Evolutionary conservation across 2,113 vertebrate genomes (phyloP).

Genomic region (Chionodraco myersi): DNA sequence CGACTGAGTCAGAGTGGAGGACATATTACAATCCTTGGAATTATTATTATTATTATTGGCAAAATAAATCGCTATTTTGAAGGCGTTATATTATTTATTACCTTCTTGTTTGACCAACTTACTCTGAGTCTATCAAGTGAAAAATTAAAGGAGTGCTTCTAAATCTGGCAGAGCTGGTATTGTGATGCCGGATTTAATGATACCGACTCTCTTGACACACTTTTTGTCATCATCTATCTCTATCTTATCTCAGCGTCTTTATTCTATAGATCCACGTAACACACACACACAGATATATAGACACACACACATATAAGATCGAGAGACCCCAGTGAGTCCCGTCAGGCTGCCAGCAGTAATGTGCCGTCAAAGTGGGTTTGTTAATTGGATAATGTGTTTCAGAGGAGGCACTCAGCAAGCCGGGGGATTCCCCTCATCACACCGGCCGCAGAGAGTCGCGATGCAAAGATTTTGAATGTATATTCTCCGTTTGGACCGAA

Average conservation of each 20-base stretch:
- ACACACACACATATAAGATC: too few relatives aligned
- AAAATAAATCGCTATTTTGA: too few relatives aligned
- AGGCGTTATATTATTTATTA: too few relatives aligned
- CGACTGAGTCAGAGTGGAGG: too few relatives aligned
- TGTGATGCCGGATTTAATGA: neutral
- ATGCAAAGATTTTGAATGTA: conserved; percentile 30
- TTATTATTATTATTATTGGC: too few relatives aligned
- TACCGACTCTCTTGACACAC: neutral
- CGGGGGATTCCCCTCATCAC: conserved; percentile 73
- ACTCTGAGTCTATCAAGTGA: too few relatives aligned
- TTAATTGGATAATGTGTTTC: conserved; percentile 77
- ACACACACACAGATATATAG: conserved; percentile 7
- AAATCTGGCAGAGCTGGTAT: too few relatives aligned
- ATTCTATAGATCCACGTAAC: conserved; percentile 26
- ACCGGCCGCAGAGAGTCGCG: conserved; percentile 40
- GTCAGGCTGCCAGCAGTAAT: conserved; percentile 64
- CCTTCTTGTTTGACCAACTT: too few relatives aligned
- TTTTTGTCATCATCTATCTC: conserved; percentile 9
- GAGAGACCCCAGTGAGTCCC: conserved; percentile 46
- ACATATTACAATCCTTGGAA: too few relatives aligned
- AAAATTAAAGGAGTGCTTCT: too few relatives aligned
- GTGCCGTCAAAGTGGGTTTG: conserved; percentile 61
- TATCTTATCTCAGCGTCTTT: conserved; percentile 33
- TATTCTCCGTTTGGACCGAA: conserved; percentile 5
- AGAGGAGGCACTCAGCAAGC: conserved; percentile 66